phyloP scores from a whole-genome alignment of 2,797 vertebrate species.

The Gambelia wislizenii region DNA sequence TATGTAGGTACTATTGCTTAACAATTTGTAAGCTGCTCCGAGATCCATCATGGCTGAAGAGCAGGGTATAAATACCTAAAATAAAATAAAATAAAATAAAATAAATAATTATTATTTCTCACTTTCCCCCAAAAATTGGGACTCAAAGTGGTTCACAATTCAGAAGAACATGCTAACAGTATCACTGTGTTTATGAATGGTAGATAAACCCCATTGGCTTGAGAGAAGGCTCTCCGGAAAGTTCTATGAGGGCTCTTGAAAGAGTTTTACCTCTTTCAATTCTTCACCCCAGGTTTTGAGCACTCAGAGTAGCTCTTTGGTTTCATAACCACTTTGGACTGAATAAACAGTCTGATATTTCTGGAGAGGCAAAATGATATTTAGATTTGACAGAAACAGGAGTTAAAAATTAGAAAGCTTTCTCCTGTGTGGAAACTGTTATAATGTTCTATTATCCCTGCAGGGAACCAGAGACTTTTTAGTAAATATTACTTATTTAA shows the following conservation, averaged over 20 bases:
- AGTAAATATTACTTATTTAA: slow-evolving; percentile 74
- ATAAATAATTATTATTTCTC: no score
- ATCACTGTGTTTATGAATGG: not conserved
- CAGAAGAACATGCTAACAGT: not conserved
- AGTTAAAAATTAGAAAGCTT: slow-evolving; percentile 63
- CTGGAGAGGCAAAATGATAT: slow-evolving; percentile 60
- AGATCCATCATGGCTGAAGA: no score
- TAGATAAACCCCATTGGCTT: not conserved
- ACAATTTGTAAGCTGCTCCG: no score
- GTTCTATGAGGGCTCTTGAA: not conserved
- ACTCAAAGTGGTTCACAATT: no score
- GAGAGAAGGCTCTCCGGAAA: not conserved
- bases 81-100: no score
- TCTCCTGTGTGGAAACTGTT: slow-evolving; percentile 59
- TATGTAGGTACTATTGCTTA: no score
- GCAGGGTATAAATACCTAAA: no score
- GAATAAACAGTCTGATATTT: slow-evolving; percentile 55
- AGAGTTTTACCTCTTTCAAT: slow-evolving; percentile 5
- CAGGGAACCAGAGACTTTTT: slow-evolving; percentile 62
- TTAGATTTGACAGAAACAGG: slow-evolving; percentile 59
- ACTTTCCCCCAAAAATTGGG: no score
- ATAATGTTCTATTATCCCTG: slow-evolving; percentile 68
- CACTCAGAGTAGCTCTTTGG: slow-evolving; percentile 19
- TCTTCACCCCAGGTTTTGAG: slow-evolving; percentile 36
- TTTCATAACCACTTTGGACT: slow-evolving; percentile 38